phyloP scores from a whole-genome alignment of 2,797 vertebrate genomes.

The Oreochromis grahami region DNA sequence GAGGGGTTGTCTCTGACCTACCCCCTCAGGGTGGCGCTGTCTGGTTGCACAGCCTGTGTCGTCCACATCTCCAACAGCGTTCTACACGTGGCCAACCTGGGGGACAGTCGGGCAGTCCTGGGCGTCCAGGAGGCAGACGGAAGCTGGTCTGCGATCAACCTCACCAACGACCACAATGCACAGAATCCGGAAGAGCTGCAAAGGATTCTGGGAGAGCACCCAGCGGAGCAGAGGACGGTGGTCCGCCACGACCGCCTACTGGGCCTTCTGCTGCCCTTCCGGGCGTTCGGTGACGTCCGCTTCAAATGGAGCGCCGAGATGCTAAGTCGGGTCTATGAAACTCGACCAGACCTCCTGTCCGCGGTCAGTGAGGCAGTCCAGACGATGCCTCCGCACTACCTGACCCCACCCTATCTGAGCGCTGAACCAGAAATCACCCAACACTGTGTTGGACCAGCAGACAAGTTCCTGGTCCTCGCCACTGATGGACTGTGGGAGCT shows the following conservation, averaged over 20 bases:
- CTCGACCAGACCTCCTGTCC: slow-evolving; percentile 8
- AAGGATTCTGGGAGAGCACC: slow-evolving; percentile 64
- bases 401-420: slow-evolving; percentile 70
- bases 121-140: slow-evolving; percentile 56
- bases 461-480: slow-evolving; percentile 71
- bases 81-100: slow-evolving; percentile 67
- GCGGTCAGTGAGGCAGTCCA: slow-evolving; percentile 15
- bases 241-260: slow-evolving; percentile 67
- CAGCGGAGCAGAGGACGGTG: slow-evolving; percentile 46
- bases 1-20: slow-evolving; percentile 22
- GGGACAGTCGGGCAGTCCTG: slow-evolving; percentile 69
- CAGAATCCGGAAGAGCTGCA: slow-evolving; percentile 65
- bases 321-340: slow-evolving; percentile 52
- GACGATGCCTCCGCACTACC: slow-evolving; percentile 38
- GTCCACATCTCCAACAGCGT: slow-evolving; percentile 47
- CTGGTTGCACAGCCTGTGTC: slow-evolving; percentile 66
- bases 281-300: slow-evolving; percentile 65
- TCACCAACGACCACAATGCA: slow-evolving; percentile 69
- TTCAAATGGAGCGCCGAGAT: slow-evolving; percentile 70
- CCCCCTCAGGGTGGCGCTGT: slow-evolving; percentile 65
- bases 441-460: slow-evolving; percentile 45
- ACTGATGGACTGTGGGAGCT: slow-evolving; percentile 71
- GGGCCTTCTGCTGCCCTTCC: slow-evolving; percentile 68
- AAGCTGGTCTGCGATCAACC: slow-evolving; percentile 48
- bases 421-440: slow-evolving; percentile 58